These are phyloP conservation scores for Tetanocera ferruginea DNA, from an alignment of 2,888 invertebrate genomes.

Conservation along the genomic window DNA sequence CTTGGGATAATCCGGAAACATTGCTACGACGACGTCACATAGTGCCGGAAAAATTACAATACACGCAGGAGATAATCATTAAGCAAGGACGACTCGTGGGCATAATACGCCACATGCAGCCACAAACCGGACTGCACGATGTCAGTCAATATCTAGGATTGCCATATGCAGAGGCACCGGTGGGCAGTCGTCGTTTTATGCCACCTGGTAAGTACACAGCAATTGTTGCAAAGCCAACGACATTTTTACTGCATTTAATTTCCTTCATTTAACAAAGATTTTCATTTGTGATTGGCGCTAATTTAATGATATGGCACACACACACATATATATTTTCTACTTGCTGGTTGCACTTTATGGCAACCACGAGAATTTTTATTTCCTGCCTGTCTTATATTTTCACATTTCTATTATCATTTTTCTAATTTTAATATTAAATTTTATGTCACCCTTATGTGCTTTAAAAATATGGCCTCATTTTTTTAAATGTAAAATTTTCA, in stretches of 20 bases:
- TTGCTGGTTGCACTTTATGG: not conserved
- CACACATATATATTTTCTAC: not conserved
- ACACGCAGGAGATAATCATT: conserved; percentile 75
- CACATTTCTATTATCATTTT: not conserved
- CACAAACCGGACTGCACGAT: conserved; percentile 74
- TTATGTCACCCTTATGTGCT: too few species aligned
- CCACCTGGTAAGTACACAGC: conserved; percentile 78
- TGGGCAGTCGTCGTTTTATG: conserved; percentile 83
- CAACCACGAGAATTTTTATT: not conserved
- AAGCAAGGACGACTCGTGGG: conserved; percentile 80
- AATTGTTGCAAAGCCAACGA: not conserved
- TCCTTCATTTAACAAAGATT: not conserved
- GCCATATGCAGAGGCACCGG: conserved; percentile 86
- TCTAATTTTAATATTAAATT: too few species aligned
- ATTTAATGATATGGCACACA: not conserved
- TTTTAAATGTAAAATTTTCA: too few species aligned
- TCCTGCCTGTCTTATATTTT: not conserved
- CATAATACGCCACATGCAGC: conserved; percentile 75
- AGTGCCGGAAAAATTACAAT: conserved; percentile 67
- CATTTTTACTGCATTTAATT: too few species aligned
- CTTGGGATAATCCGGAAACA: not conserved
- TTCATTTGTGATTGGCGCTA: not conserved
- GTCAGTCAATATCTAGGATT: conserved; percentile 84
- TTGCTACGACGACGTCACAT: conserved; percentile 59
- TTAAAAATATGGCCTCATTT: too few species aligned